These are phyloP conservation scores for Fistularia tabacaria DNA, from an alignment of 2,797 vertebrate genomes.

Conservation along the genomic window DNA sequence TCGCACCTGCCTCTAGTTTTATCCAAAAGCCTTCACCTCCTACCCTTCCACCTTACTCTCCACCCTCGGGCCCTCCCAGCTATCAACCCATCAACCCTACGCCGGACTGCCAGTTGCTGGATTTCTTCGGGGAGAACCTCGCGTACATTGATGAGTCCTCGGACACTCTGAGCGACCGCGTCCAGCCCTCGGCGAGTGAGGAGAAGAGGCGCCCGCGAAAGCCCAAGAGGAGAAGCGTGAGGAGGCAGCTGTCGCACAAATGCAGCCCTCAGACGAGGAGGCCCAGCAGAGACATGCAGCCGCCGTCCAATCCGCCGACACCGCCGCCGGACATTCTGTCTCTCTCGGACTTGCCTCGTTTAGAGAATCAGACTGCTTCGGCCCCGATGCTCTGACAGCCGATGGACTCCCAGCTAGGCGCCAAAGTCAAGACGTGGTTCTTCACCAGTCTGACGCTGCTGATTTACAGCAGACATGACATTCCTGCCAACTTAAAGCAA, in stretches of 20 bases:
- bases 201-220: conserved; percentile 59
- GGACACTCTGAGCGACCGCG: conserved; percentile 80
- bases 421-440: too few species aligned
- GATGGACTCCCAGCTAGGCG: not conserved
- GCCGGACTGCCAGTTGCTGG: conserved; percentile 69
- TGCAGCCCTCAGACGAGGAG: conserved; percentile 49
- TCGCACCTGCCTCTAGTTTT: not conserved
- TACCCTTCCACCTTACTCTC: conserved; percentile 5
- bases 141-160: conserved; percentile 92
- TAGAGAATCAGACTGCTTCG: conserved; percentile 29
- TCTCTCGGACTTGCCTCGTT: conserved; percentile 26
- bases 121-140: conserved; percentile 86
- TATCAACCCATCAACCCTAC: conserved; percentile 33
- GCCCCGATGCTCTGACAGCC: conserved; percentile 40
- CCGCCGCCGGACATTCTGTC: conserved; percentile 62
- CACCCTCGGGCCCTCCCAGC: conserved; percentile 25
- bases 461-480: too few species aligned
- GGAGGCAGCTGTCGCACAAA: conserved; percentile 49
- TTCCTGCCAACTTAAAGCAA: too few species aligned
- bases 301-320: conserved; percentile 71
- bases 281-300: conserved; percentile 58
- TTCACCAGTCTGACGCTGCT: too few species aligned
- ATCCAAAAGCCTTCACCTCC: not conserved
- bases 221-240: conserved; percentile 70
- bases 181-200: conserved; percentile 35